Percentiles rank a stretch among this genome's conserved stretches.
phyloP scores from a whole-genome alignment of 2,797 vertebrate genomes.

The Petrocephalus schoutedeni region DNA sequence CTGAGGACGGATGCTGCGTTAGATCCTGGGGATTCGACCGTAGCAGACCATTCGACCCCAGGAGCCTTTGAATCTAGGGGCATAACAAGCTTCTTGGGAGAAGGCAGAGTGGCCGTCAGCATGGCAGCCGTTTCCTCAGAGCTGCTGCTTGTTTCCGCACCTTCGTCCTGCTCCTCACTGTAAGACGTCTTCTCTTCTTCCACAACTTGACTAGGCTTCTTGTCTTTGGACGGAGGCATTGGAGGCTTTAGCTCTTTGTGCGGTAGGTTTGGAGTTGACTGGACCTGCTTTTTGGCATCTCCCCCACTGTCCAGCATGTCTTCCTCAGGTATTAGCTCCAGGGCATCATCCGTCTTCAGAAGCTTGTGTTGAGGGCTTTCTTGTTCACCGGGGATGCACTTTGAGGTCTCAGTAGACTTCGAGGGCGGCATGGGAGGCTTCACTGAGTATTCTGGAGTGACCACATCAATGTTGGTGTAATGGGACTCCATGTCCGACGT shows the following conservation, averaged over 20 bases:
- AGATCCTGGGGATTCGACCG: background rate
- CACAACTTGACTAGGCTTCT: constrained; percentile 44
- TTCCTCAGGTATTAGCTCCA: constrained; percentile 25
- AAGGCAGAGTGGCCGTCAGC: background rate
- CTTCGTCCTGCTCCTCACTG: constrained; percentile 28
- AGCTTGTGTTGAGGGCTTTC: constrained; percentile 46
- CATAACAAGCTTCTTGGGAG: constrained; percentile 26
- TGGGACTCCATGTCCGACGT: constrained; percentile 56
- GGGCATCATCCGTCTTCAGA: constrained; percentile 53
- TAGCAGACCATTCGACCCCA: background rate
- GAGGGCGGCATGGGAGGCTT: constrained; percentile 56
- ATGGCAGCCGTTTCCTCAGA: constrained; percentile 25
- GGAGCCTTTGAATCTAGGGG: constrained; percentile 29
- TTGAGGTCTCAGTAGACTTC: constrained; percentile 40
- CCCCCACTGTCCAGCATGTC: constrained; percentile 36
- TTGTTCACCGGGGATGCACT: constrained; percentile 36
- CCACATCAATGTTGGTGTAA: constrained; percentile 35
- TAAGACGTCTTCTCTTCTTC: constrained; percentile 21
- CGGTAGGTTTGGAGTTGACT: constrained; percentile 32
- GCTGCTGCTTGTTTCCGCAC: constrained; percentile 27
- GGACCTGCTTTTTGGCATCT: constrained; percentile 38
- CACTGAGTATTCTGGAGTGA: constrained; percentile 46
- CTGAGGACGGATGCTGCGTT: background rate
- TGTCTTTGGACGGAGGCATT: constrained; percentile 57
- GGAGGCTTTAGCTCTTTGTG: constrained; percentile 47